These are phyloP conservation scores for Sigmodon hispidus DNA, from an alignment of 2,113 vertebrate genomes.

Conservation along the genomic window DNA sequence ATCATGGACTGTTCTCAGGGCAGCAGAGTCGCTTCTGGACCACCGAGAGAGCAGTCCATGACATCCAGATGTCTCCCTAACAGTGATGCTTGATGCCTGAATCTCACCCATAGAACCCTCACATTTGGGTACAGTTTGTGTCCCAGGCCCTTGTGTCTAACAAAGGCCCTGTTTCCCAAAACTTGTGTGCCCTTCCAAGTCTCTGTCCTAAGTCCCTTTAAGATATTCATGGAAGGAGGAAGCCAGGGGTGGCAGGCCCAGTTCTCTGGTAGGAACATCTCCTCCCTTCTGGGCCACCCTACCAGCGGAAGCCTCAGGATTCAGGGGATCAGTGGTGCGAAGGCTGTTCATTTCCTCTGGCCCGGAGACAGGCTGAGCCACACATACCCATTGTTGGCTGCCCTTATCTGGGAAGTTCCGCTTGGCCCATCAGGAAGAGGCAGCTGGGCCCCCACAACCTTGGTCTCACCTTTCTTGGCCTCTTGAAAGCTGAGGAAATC, in stretches of 20 bases:
- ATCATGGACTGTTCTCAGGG: background rate
- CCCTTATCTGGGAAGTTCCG: conserved; percentile 78
- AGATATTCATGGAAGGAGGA: background rate
- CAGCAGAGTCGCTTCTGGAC: background rate
- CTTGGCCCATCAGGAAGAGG: conserved; percentile 58
- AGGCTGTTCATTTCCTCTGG: conserved; percentile 76
- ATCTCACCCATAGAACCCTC: background rate
- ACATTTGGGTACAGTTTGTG: background rate
- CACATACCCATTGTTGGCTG: conserved; percentile 62
- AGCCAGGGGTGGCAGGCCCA: background rate
- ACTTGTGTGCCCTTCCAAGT: too few relatives aligned
- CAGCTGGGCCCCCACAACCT: background rate
- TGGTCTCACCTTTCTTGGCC: conserved; percentile 44
- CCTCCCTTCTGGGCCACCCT: background rate
- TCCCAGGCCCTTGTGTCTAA: background rate
- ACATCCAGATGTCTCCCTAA: background rate
- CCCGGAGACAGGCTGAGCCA: background rate
- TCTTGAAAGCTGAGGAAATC: background rate
- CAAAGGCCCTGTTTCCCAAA: background rate
- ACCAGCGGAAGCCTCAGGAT: conserved; percentile 12
- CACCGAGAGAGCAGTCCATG: background rate
- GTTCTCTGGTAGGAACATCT: background rate
- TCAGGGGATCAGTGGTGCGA: conserved; percentile 71
- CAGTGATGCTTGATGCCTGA: background rate
- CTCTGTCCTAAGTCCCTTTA: background rate